Evolutionary conservation across 2,888 invertebrate species (phyloP).

Genomic region (Acanthopleura granulata): DNA sequence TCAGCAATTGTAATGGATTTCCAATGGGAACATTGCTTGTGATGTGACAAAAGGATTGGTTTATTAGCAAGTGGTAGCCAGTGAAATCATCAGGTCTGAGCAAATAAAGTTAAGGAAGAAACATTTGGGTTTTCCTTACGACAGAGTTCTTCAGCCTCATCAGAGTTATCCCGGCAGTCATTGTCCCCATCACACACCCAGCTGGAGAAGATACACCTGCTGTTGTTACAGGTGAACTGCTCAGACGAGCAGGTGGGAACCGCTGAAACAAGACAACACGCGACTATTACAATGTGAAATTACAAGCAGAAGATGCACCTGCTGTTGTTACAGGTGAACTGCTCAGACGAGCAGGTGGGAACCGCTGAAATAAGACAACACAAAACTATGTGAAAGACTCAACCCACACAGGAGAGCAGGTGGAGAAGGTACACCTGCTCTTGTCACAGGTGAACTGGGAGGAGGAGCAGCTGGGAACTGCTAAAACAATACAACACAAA

Average conservation of each 20-base stretch:
- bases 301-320: too few species aligned
- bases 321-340: slow-evolving; percentile 83
- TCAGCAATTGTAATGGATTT: too few species aligned
- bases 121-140: slow-evolving; percentile 34
- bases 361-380: neutral
- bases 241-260: slow-evolving; percentile 73
- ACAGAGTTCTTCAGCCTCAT: slow-evolving; percentile 54
- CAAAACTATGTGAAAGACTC: too few species aligned
- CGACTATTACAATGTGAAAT: too few species aligned
- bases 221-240: slow-evolving; percentile 83
- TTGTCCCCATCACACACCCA: slow-evolving; percentile 63
- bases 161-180: slow-evolving; percentile 62
- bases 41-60: too few species aligned
- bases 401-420: too few species aligned
- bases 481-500: neutral
- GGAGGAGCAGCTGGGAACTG: slow-evolving; percentile 72
- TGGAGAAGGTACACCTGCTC: too few species aligned
- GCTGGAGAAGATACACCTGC: slow-evolving; percentile 68
- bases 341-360: slow-evolving; percentile 74
- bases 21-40: too few species aligned
- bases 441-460: slow-evolving; percentile 82
- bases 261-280: neutral
- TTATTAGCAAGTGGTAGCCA: too few species aligned
- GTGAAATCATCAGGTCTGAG: too few species aligned
- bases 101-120: neutral